Base-by-base conservation (phyloP, 1,140 invertebrate species). In the Aphelinus atriplicis region DNA sequence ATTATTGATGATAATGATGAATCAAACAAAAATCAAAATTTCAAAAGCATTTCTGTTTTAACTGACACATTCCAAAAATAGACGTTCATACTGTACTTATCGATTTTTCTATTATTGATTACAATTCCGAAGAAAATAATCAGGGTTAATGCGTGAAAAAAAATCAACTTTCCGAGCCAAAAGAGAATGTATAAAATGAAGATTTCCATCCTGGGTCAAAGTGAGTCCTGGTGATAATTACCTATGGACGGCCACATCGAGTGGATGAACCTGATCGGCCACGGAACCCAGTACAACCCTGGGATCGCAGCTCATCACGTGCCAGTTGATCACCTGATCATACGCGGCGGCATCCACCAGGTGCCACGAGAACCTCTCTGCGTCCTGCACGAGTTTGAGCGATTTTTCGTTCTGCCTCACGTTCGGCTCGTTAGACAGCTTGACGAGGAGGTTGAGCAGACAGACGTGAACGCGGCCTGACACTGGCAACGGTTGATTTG, bases 281-380 rank as follows among this genome's bases (percentile, higher is more conserved):
- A 86, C 87, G 55, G 87, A 79, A 79, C 79, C 82, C 2, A 95
- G 87, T 51, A 95, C 90, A 76, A 94, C 92, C 71, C 89, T 86
- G 0, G 93, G 91, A 86, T 95, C 93, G 83, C 92, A 93, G 63
- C 91, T 92, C 89, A 92, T 93, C 2, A 95, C 90, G 76, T 94
- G 93, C 93, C 93, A 95, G 80, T 93, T 93, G 68, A 94, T 89
- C 42, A 94, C 88, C 67, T 91, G 89, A 80, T 94, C 92, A 77
- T 92, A 92, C 46, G 89, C 89, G 7, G 85, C 84, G n/a, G 91
- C 90, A 74, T 93, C 93, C 5, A 95, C 85, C 51, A 91, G 82
- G 74, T 91, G 88, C 94, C 94, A 95, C 1, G 92, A 88, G 83
- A 93, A 93, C 68, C 87, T 89, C 80, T 93, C 90, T 6, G 92